Base-by-base conservation (phyloP, 1,140 invertebrate species). In the Metopolophium dirhodum region DNA sequence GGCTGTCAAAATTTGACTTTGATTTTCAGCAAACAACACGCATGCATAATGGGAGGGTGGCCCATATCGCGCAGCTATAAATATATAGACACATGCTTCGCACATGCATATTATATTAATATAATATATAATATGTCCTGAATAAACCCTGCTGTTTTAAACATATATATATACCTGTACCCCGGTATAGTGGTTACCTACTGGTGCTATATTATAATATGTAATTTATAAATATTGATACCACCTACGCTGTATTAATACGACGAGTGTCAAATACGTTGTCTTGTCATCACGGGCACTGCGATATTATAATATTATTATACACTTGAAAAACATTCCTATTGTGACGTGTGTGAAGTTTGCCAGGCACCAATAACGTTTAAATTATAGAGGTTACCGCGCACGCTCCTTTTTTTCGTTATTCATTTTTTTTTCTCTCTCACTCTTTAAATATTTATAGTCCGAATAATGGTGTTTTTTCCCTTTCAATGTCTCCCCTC, bases 1-100 rank as follows among this genome's bases (percentile, higher is more conserved):
- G 41, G 41, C 86, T 89, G 87, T 89, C 87, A 89, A 89, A 89
- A 54, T 49, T 89, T 51, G 87, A 51, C 87, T 89, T 89, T 89
- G 87, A 89, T 89, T 89, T 89, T 89, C 35, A 35, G 49, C 87
- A 89, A 89, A 89, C 45, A 88, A n/a, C n/a, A 41, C 9, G 37
- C 37, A 88, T 41, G 86, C 83, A 41, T 41, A 41, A 85, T 45
- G 83, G 83, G 83, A 11, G 83, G 35, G 83, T 37, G 35, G 61
- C 61, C 61, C 61, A n/a, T 77, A n/a, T 77, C 61, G n/a, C 8
- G 30, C 6, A 77, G 61, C 30, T 77, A 77, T 77, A 77, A n/a
- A n/a, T 77, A 77, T 77, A 77, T 77, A 77, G 11, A 77, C n/a
- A n/a, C 11, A 68, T 68, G 30, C 61, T n/a, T 68, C 61, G 14